Conservation (phyloP, 2,797 vertebrate genomes). For the Molossus alvarezi region DNA sequence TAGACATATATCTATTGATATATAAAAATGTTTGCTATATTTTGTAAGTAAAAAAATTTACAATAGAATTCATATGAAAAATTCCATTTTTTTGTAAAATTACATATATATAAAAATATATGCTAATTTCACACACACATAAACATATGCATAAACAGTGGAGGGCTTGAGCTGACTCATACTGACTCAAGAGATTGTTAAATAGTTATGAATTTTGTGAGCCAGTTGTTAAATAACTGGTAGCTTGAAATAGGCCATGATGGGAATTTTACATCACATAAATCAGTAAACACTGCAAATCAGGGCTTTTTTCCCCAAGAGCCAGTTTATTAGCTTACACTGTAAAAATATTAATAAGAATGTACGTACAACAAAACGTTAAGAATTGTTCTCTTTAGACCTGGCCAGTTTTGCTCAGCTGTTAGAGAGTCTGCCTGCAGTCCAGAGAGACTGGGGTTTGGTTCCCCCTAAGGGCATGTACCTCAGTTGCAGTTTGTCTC, state of each 20-base stretch:
- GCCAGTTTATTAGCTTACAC: neutral
- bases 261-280: slow-evolving; percentile 12
- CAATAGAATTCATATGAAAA: slow-evolving; percentile 45
- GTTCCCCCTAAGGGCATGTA: too few species aligned
- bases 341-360: slow-evolving; percentile 55
- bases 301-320: neutral
- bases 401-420: too few species aligned
- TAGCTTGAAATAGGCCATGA: slow-evolving; percentile 20
- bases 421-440: too few species aligned
- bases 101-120: neutral
- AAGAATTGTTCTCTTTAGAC: slow-evolving; percentile 58
- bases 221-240: slow-evolving; percentile 54
- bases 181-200: slow-evolving; percentile 47
- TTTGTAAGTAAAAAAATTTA: slow-evolving; percentile 66
- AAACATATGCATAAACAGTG: neutral
- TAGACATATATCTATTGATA: slow-evolving; percentile 20
- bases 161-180: neutral
- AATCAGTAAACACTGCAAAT: slow-evolving; percentile 50
- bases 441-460: too few species aligned
- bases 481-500: too few species aligned
- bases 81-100: slow-evolving; percentile 32
- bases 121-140: neutral
- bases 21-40: slow-evolving; percentile 20
- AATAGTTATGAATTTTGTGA: slow-evolving; percentile 39
- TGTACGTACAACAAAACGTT: slow-evolving; percentile 45